Evolutionary conservation across 2,113 vertebrate genomes (phyloP).

Genomic region (Pelecanus crispus): DNA sequence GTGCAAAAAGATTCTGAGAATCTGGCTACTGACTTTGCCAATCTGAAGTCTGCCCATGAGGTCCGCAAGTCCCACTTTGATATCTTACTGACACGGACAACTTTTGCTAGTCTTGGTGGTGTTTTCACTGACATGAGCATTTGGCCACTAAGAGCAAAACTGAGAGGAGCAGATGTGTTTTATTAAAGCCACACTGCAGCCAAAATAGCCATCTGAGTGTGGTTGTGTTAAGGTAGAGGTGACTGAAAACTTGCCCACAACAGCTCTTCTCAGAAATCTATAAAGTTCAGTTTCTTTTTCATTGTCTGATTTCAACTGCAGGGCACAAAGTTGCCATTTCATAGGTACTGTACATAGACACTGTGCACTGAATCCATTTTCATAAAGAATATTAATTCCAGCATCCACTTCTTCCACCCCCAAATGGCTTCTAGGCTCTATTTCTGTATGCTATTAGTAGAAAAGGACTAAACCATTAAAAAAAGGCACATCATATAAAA

Average conservation of each 20-base stretch:
- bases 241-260: neutral
- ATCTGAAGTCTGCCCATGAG: neutral
- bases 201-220: neutral
- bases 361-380: neutral
- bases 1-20: neutral
- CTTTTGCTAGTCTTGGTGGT: neutral
- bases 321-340: neutral
- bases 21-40: neutral
- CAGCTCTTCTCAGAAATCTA: neutral
- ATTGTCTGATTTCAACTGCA: neutral
- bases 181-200: neutral
- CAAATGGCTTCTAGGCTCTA: neutral
- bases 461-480: neutral
- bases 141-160: neutral
- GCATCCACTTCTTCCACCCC: fast-evolving
- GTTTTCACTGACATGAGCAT: neutral
- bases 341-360: neutral
- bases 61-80: fast-evolving
- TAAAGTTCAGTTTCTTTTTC: neutral
- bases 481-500: fast-evolving
- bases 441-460: neutral
- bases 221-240: neutral
- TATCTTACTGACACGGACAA: fast-evolving
- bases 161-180: neutral
- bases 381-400: neutral